Conservation (phyloP, 1,140 invertebrate genomes). For the Homalodisca vitripennis region DNA sequence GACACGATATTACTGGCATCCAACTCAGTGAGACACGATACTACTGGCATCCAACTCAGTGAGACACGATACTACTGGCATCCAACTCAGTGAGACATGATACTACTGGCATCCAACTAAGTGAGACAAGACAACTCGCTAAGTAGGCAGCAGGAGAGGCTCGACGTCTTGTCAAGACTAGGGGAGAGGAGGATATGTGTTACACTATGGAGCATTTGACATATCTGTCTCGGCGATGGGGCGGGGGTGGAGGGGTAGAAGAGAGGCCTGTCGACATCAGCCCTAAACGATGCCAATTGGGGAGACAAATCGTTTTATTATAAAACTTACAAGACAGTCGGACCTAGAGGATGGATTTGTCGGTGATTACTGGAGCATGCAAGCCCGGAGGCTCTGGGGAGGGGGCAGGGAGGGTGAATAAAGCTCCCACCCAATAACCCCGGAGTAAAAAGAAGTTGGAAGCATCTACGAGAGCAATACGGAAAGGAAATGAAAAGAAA, state of each 20-base stretch:
- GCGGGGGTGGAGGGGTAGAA: conserved; percentile 35
- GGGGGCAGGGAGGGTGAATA: background rate
- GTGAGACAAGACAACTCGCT: too few species aligned
- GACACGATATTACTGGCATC: too few species aligned
- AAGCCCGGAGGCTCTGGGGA: background rate
- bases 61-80: too few species aligned
- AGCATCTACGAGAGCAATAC: conserved; percentile 10
- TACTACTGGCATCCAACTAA: too few species aligned
- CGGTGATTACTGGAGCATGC: conserved; percentile 21
- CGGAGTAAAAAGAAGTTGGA: conserved; percentile 16
- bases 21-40: too few species aligned
- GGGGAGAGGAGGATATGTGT: too few species aligned
- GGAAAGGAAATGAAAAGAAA: conserved; percentile 30
- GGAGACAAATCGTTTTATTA: conserved; percentile 20
- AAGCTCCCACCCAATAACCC: conserved; percentile 8
- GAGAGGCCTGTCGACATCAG: conserved; percentile 46
- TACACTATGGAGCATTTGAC: too few species aligned
- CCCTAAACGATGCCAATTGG: conserved; percentile 40
- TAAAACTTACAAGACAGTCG: conserved; percentile 13
- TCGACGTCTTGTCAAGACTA: too few species aligned
- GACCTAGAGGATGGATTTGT: conserved; percentile 4
- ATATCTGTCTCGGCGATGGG: too few species aligned
- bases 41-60: too few species aligned
- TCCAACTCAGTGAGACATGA: too few species aligned
- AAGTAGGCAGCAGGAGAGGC: too few species aligned